These are phyloP conservation scores for Atrina japonica DNA, from an alignment of 2,888 invertebrate species.

Conservation along the genomic window DNA sequence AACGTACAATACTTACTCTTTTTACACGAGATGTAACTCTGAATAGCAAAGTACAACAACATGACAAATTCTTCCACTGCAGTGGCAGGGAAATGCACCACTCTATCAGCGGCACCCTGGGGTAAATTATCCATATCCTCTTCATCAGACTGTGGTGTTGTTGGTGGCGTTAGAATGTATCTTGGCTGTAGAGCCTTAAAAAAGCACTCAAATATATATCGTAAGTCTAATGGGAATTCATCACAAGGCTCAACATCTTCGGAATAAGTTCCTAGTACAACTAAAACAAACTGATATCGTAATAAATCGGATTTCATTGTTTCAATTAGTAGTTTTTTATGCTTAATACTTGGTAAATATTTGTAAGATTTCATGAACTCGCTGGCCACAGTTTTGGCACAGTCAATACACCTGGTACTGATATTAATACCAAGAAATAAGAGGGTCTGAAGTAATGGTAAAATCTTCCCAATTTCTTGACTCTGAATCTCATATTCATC, in stretches of 20 bases:
- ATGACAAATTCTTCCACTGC: conserved; percentile 61
- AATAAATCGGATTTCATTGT: conserved; percentile 57
- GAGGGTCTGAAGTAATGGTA: conserved; percentile 54
- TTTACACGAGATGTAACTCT: conserved; percentile 56
- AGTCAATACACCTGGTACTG: conserved; percentile 56
- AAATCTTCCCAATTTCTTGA: conserved; percentile 42
- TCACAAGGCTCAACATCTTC: conserved; percentile 45
- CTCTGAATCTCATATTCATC: conserved; percentile 15
- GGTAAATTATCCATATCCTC: conserved; percentile 44
- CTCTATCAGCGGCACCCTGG: conserved; percentile 34
- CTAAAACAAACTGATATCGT: conserved; percentile 51
- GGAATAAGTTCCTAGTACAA: conserved; percentile 58
- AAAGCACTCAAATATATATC: conserved; percentile 54
- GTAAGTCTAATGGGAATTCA: conserved; percentile 55
- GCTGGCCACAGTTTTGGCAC: conserved; percentile 51
- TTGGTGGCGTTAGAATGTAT: conserved; percentile 52
- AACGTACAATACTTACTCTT: conserved; percentile 47
- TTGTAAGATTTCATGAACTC: conserved; percentile 57
- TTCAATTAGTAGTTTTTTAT: conserved; percentile 57
- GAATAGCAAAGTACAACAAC: conserved; percentile 53
- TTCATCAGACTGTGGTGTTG: conserved; percentile 57
- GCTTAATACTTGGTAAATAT: conserved; percentile 52
- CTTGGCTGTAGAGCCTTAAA: conserved; percentile 44
- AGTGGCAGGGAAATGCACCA: conserved; percentile 36
- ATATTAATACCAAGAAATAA: conserved; percentile 54